Percentiles rank a stretch among this genome's conserved stretches.
phyloP scores from a whole-genome alignment of 2,888 invertebrate species.

The Orchesella flavescens region DNA sequence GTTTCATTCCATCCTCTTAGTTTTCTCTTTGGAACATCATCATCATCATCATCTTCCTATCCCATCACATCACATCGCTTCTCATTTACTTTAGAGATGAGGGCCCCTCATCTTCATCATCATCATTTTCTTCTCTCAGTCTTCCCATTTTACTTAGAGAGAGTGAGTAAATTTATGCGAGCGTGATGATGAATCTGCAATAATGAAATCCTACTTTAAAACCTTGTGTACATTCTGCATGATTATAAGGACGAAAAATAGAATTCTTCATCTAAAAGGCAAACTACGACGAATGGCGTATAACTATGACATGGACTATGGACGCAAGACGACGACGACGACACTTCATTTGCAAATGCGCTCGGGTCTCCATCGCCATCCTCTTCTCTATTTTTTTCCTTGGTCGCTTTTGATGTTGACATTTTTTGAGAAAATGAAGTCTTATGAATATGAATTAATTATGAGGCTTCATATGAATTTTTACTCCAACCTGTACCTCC shows the following conservation, averaged over 20 bases:
- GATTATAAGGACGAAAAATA: neutral
- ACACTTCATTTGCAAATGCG: constrained; percentile 50
- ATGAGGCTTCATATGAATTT: constrained; percentile 26
- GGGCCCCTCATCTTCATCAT: neutral
- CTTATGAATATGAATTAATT: constrained; percentile 65
- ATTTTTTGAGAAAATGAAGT: constrained; percentile 47
- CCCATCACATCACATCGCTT: neutral
- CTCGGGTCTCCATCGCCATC: neutral
- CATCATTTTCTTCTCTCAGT: neutral
- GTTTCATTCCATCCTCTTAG: constrained; percentile 3
- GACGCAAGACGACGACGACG: neutral
- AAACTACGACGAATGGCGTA: neutral
- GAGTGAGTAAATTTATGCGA: neutral
- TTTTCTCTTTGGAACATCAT: constrained; percentile 25
- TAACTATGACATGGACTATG: constrained; percentile 13
- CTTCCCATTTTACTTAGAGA: neutral
- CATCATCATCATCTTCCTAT: constrained; percentile 32
- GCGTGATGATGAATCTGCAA: constrained; percentile 49
- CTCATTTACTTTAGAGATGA: constrained; percentile 9
- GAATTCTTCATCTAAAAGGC: neutral
- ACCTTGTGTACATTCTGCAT: constrained; percentile 6
- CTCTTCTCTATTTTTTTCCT: constrained; percentile 1
- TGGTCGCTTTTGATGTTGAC: constrained; percentile 50
- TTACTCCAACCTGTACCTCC: neutral
- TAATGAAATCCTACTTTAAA: constrained; percentile 40